A percentile compares a stretch with the other conserved stretches of the same genome.
These are phyloP conservation scores for Patella vulgata DNA, from an alignment of 1,140 invertebrate species.

Conservation along the genomic window DNA sequence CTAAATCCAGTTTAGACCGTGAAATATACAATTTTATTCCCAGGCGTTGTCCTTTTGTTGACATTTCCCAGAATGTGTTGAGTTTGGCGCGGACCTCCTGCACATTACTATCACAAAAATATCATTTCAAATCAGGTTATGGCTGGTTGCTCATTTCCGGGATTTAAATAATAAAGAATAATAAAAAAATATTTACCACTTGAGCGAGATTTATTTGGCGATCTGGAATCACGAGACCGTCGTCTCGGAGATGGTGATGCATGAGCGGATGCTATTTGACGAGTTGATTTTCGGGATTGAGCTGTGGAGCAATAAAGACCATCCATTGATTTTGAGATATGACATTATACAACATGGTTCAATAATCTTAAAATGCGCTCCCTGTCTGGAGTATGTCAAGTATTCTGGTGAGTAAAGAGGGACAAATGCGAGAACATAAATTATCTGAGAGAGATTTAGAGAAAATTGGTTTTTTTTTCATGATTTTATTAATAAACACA, in stretches of 20 bases:
- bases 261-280: slow-evolving; percentile 31
- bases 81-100: too few relatives aligned
- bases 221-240: slow-evolving; percentile 27
- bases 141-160: too few relatives aligned
- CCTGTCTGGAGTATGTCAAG: neutral
- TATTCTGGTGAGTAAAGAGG: neutral
- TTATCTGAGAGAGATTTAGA: neutral
- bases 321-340: neutral
- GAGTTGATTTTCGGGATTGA: neutral
- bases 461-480: slow-evolving; percentile 9
- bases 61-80: too few relatives aligned
- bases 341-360: neutral
- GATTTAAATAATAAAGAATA: too few relatives aligned
- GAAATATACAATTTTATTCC: too few relatives aligned
- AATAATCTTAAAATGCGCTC: neutral
- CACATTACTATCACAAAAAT: too few relatives aligned
- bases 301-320: neutral
- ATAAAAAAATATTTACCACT: slow-evolving; percentile 36
- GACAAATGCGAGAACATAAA: neutral
- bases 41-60: too few relatives aligned
- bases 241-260: slow-evolving; percentile 26
- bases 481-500: too few relatives aligned
- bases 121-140: too few relatives aligned
- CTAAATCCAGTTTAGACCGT: too few relatives aligned
- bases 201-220: slow-evolving; percentile 33